Conservation (phyloP, 2,888 invertebrate genomes). For the Pristionchus exspectatus region DNA sequence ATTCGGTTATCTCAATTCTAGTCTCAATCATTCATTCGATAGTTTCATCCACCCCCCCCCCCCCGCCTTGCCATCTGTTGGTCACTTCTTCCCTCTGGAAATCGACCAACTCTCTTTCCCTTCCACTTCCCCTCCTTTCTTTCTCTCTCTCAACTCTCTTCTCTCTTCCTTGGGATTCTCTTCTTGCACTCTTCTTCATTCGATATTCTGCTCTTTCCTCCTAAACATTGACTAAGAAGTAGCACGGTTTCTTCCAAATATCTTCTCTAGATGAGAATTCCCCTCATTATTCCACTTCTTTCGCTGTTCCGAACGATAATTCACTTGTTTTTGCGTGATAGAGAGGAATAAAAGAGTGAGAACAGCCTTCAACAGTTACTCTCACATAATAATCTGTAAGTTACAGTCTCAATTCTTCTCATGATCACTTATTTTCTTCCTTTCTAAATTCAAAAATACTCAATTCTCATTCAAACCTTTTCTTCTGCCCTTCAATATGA, state of each 20-base stretch:
- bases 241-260: neutral
- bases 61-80: slow-evolving; percentile 16
- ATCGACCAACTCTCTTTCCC: neutral
- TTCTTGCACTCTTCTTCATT: neutral
- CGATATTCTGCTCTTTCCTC: neutral
- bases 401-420: neutral
- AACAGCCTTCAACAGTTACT: neutral
- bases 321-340: neutral
- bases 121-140: neutral
- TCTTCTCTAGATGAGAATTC: neutral
- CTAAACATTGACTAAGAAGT: neutral
- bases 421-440: neutral
- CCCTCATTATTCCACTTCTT: neutral
- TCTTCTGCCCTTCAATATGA: neutral
- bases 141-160: slow-evolving; percentile 14
- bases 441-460: neutral
- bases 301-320: slow-evolving; percentile 30
- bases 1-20: no score
- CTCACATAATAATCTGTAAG: neutral
- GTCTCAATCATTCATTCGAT: neutral
- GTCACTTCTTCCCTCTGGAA: slow-evolving; percentile 35
- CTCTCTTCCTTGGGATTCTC: neutral
- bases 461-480: neutral
- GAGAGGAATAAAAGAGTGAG: neutral
- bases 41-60: neutral